phyloP scores from a whole-genome alignment of 2,888 invertebrate species.

The Xestia rhomboidea region DNA sequence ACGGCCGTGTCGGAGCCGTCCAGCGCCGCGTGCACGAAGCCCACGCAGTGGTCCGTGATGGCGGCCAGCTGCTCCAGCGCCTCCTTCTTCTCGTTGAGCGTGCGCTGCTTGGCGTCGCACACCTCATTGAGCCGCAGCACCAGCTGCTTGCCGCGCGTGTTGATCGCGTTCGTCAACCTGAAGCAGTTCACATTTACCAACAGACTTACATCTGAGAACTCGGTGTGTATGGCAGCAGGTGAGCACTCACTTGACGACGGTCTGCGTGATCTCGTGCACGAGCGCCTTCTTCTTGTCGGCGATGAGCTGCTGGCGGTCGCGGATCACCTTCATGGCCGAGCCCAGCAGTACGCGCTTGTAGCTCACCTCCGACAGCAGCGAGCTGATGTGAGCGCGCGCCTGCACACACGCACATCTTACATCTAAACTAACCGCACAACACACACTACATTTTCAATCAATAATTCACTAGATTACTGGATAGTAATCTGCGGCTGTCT shows the following conservation, averaged over 20 bases:
- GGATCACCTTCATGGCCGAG: constrained; percentile 95
- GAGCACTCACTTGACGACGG: constrained; percentile 94
- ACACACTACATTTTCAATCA: not conserved
- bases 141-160: constrained; percentile 95
- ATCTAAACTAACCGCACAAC: not conserved
- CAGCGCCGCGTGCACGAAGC: constrained; percentile 95
- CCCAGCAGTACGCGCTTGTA: constrained; percentile 94
- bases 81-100: constrained; percentile 95
- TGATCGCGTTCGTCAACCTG: constrained; percentile 93
- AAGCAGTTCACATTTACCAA: not conserved
- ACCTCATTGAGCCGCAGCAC: constrained; percentile 95
- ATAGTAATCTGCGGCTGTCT: no score
- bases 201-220: not conserved
- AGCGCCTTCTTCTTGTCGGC: constrained; percentile 96
- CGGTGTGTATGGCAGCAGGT: not conserved
- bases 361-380: constrained; percentile 89
- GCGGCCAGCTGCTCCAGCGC: constrained; percentile 95
- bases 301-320: constrained; percentile 95
- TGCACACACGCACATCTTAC: constrained; percentile 71
- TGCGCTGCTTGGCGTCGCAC: constrained; percentile 93
- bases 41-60: constrained; percentile 97
- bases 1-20: constrained; percentile 96
- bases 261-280: constrained; percentile 96
- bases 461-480: not conserved
- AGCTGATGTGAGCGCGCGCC: constrained; percentile 83